phyloP scores from a whole-genome alignment of 1,140 invertebrate genomes.

The Battus philenor region DNA sequence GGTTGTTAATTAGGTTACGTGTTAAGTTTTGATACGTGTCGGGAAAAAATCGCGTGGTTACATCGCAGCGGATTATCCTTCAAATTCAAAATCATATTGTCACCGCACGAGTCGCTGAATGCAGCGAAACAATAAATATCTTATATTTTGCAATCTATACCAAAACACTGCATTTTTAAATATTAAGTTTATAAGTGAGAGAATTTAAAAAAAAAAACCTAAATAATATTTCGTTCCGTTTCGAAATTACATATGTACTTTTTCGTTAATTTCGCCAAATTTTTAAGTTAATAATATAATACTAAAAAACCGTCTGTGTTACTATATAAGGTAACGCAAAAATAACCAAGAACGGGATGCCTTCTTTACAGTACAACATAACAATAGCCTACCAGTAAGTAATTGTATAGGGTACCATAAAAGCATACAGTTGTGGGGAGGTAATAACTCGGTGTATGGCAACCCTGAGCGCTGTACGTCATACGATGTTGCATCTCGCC shows the following conservation, averaged over 20 bases:
- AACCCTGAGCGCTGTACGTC: slow-evolving; percentile 1
- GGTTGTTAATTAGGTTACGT: slow-evolving; percentile 59
- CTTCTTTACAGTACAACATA: slow-evolving; percentile 71
- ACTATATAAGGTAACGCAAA: slow-evolving; percentile 66
- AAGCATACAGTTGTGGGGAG: slow-evolving; percentile 39
- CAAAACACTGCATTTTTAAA: slow-evolving; percentile 75
- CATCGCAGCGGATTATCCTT: too few species aligned
- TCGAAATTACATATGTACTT: too few species aligned
- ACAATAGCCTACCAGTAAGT: slow-evolving; percentile 66
- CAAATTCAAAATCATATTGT: too few species aligned
- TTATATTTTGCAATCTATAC: slow-evolving; percentile 71
- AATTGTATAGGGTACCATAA: slow-evolving; percentile 51
- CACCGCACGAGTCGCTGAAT: slow-evolving; percentile 19
- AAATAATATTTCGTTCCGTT: slow-evolving; percentile 40
- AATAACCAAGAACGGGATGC: slow-evolving; percentile 66
- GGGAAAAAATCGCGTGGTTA: slow-evolving; percentile 42
- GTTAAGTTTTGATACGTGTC: slow-evolving; percentile 68
- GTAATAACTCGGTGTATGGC: neutral
- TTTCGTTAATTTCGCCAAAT: too few species aligned
- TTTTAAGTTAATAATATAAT: slow-evolving; percentile 54
- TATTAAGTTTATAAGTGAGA: slow-evolving; percentile 66
- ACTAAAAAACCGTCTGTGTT: slow-evolving; percentile 66
- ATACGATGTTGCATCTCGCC: neutral
- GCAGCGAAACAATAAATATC: slow-evolving; percentile 60
- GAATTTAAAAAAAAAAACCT: slow-evolving; percentile 35